phyloP scores from a whole-genome alignment of 1,140 invertebrate genomes.

The Rhyzopertha dominica region DNA sequence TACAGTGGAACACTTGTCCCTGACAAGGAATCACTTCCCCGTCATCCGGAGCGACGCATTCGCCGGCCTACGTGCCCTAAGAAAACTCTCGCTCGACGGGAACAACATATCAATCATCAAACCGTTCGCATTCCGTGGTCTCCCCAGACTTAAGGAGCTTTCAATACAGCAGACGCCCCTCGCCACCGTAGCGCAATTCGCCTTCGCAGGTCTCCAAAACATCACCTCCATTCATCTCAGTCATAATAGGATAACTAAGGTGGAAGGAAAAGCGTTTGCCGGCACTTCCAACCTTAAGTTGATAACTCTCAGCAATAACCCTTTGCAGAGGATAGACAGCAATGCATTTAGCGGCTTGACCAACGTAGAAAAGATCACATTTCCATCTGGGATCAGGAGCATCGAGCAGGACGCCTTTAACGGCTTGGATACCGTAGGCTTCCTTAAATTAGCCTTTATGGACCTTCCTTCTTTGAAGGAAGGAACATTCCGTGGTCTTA shows the following conservation, averaged over 20 bases:
- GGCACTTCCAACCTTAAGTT: conserved; percentile 74
- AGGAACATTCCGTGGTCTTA: conserved; percentile 70
- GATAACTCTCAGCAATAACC: conserved; percentile 72
- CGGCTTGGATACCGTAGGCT: conserved; percentile 69
- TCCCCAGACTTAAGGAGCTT: conserved; percentile 66
- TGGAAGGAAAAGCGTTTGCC: conserved; percentile 75
- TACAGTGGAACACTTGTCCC: conserved; percentile 71
- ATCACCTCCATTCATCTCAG: conserved; percentile 67
- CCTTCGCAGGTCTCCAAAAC: conserved; percentile 77
- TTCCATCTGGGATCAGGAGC: conserved; percentile 68
- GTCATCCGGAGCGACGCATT: conserved; percentile 75
- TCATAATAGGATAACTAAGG: conserved; percentile 71
- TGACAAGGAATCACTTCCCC: conserved; percentile 75
- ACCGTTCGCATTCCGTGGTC: conserved; percentile 75
- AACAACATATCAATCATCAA: conserved; percentile 76
- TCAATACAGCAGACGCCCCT: conserved; percentile 78
- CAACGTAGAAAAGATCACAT: conserved; percentile 67
- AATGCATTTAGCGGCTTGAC: conserved; percentile 75
- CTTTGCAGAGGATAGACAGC: conserved; percentile 64
- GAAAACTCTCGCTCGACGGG: conserved; percentile 70
- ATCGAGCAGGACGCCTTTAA: conserved; percentile 75
- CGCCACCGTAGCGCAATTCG: conserved; percentile 67
- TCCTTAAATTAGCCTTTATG: conserved; percentile 75
- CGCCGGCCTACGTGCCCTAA: conserved; percentile 60
- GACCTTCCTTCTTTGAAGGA: conserved; percentile 63